These are phyloP conservation scores for Gorsachius goisagi DNA, from an alignment of 2,113 vertebrate species.

Conservation along the genomic window DNA sequence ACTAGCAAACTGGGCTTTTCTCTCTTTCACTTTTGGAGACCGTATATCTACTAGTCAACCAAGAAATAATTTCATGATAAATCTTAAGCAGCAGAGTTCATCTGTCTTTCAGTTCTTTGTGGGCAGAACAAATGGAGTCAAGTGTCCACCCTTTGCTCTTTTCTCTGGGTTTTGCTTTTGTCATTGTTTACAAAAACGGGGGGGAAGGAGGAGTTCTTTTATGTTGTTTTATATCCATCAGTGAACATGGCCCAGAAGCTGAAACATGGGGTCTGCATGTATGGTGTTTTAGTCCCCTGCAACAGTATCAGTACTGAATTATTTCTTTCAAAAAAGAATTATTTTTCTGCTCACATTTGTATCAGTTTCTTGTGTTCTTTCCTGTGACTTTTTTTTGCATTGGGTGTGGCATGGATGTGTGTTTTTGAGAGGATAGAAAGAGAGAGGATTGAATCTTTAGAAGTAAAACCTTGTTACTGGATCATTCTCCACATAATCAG, in stretches of 20 bases:
- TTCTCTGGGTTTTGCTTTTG: neutral
- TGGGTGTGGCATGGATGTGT: neutral
- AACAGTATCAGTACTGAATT: neutral
- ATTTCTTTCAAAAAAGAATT: accelerated
- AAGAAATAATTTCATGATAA: neutral
- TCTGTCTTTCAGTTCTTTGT: neutral
- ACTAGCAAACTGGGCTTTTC: neutral
- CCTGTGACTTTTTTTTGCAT: neutral
- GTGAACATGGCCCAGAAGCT: neutral
- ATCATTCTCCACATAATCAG: neutral
- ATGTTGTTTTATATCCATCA: neutral
- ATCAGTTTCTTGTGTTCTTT: neutral
- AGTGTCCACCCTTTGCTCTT: neutral
- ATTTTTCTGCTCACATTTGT: neutral
- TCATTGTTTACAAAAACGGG: neutral
- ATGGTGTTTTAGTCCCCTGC: neutral
- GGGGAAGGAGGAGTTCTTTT: accelerated
- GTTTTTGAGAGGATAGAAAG: neutral
- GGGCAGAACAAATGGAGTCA: neutral
- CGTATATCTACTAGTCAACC: neutral
- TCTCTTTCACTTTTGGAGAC: neutral
- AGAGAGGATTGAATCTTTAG: neutral
- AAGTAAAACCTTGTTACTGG: neutral
- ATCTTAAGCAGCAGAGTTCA: neutral
- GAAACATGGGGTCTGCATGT: neutral